Base-by-base conservation (phyloP, 2,888 invertebrate species). In the Nesidiocoris tenuis region DNA sequence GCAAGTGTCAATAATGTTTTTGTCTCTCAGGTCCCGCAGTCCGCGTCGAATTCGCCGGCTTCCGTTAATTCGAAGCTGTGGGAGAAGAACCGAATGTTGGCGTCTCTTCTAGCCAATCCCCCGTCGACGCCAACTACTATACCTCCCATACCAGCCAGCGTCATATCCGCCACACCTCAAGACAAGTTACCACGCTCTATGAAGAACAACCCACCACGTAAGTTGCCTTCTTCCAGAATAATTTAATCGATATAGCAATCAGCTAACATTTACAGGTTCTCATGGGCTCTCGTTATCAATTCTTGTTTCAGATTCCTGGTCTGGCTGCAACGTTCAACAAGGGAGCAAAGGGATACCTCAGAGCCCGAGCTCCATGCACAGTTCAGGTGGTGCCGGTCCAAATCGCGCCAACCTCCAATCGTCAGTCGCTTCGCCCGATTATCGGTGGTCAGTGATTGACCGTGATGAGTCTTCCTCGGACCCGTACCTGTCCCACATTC, bases 31-130 rank as follows among this genome's bases (percentile, higher is more conserved):
- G 75, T 68, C n/a, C 64, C 66, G 2, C 61, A 67, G 12, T 74
- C 76, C 5, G 63, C 71, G 9, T 55, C 77, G n/a, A 16, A 63
- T 59, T 1, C 77, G 23, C 77, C 68, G 17, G 77, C 81, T 3
- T 80, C 83, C 59, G 85, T 85, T 19, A 80, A 80, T 74, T 92
- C 91, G 81, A 89, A 90, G 80, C 86, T 95, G 68, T 92, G 92
- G 84, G 90, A 92, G 84, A 90, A 90, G 83, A 95, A 95, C 83
- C 90, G 90, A 83, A 94, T 95, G 90, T 86, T 95, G 80, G 94
- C 94, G 56, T 90, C 90, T 61, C 84, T 95, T 81, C 84, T 95
- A 82, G 93, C 92, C 72, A 90, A 91, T 82, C 90, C 91, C 81
- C 90, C 90, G 79, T 87, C 89, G 23, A 86, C 86, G 77, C 88